Base-by-base conservation (phyloP, 2,888 invertebrate genomes). In the Coenonympha arcania region DNA sequence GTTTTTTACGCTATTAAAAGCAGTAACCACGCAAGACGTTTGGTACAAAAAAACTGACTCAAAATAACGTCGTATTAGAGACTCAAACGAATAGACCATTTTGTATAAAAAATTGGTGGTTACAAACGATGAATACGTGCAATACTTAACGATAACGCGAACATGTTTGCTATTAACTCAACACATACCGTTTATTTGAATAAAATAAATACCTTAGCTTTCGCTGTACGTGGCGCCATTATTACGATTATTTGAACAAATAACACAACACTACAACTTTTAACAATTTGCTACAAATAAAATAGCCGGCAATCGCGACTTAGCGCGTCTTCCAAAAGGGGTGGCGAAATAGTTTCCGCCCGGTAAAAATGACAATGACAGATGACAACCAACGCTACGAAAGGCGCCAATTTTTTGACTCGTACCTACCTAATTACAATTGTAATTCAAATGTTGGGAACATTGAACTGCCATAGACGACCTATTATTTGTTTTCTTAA, bases 301-400 rank as follows among this genome's bases (percentile, higher is more conserved):
- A 57, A 60, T 64, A 60, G 52, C 58, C 55, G 56, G 59, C 59
- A 60, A 48, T 57, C 57, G 48, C 54, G 58, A 56, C 58, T 57
- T 58, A 59, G 57, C 58, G 62, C 66, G 63, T 64, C 61, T 64
- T 61, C 50, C 50, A 63, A 62, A 66, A 63, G 62, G 63, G 66
- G 65, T 65, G 64, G 66, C 66, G 66, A 66, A 68, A 66, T 71
- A 78, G 76, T 79, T 80, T 78, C 81, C 80, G 79, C 78, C 81
- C 80, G 79, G 81, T 71, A 66, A 77, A 74, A 51, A 66, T 81
- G 81, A 83, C 80, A 64, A 70, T 79, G 80, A 80, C 79, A 78
- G 76, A 70, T 79, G 80, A 80, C 79, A 78, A 76, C 63, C 64
- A 66, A 59, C 56, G 63, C 62, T 63, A 64, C 62, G 63, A 64